Evolutionary conservation across 2,888 invertebrate genomes (phyloP).

Genomic region (Hirtodrosophila cameraria): DNA sequence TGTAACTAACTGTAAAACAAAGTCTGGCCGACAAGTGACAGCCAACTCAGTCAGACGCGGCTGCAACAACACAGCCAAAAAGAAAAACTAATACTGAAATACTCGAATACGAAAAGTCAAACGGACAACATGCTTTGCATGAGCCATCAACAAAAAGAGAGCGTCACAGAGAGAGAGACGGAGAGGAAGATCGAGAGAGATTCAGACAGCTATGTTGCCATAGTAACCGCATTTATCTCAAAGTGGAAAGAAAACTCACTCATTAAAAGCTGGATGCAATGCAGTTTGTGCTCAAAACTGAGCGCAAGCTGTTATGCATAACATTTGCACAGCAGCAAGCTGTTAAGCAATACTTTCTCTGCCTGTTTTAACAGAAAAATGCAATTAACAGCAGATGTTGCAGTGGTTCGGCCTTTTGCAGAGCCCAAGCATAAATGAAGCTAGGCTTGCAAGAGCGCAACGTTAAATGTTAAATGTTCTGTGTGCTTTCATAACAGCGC

Average conservation of each 20-base stretch:
- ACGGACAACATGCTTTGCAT: constrained; percentile 15
- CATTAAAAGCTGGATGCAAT: neutral
- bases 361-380: neutral
- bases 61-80: constrained; percentile 31
- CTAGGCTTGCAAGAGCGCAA: too few species aligned
- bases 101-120: constrained; percentile 33
- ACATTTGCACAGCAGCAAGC: constrained; percentile 28
- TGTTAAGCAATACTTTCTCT: too few species aligned
- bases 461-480: too few species aligned
- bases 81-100: constrained; percentile 47
- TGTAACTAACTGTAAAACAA: constrained; percentile 18
- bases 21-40: constrained; percentile 5
- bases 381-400: constrained; percentile 8
- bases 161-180: neutral
- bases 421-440: too few species aligned
- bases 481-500: neutral
- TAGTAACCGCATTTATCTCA: constrained; percentile 23
- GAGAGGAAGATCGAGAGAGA: neutral
- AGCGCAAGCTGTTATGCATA: constrained; percentile 23
- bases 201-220: constrained; percentile 17
- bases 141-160: constrained; percentile 1
- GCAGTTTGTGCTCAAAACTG: neutral
- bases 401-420: too few species aligned
- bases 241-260: constrained; percentile 9
- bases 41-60: neutral